Evolutionary conservation across 2,797 vertebrate species (phyloP).

Genomic region (Aulostomus chinensis): DNA sequence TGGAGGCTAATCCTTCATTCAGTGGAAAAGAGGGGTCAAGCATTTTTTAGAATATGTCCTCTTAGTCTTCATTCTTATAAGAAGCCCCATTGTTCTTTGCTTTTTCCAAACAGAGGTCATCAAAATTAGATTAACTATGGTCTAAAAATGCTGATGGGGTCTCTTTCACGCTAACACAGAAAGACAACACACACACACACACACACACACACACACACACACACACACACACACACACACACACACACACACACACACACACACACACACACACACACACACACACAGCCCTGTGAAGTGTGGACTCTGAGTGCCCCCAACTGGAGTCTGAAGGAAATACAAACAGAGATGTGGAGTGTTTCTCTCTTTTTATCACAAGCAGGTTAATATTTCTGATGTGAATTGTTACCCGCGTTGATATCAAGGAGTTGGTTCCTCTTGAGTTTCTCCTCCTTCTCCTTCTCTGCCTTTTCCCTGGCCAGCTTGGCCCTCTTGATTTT

Average conservation of each 20-base stretch:
- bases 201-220: neutral
- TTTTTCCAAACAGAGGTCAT: slow-evolving; percentile 50
- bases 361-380: slow-evolving; percentile 14
- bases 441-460: slow-evolving; percentile 84
- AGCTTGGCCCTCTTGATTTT: slow-evolving; percentile 84
- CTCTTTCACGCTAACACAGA: neutral
- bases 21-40: slow-evolving; percentile 17
- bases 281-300: slow-evolving; percentile 22
- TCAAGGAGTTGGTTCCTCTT: slow-evolving; percentile 83
- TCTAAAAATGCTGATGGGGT: slow-evolving; percentile 47
- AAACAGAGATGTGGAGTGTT: slow-evolving; percentile 7
- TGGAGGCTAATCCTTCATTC: slow-evolving; percentile 20
- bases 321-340: slow-evolving; percentile 64
- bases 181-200: neutral
- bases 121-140: slow-evolving; percentile 67
- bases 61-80: slow-evolving; percentile 28
- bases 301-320: slow-evolving; percentile 78
- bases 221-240: slow-evolving; percentile 1
- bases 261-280: slow-evolving; percentile 19
- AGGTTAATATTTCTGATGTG: slow-evolving; percentile 18
- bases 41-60: slow-evolving; percentile 8
- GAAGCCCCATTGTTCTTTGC: slow-evolving; percentile 33
- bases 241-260: slow-evolving; percentile 5
- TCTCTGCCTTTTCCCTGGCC: slow-evolving; percentile 86
- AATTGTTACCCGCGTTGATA: slow-evolving; percentile 83